Conservation (phyloP, 1,140 invertebrate genomes). For the Aphaenogaster ashmeadi region DNA sequence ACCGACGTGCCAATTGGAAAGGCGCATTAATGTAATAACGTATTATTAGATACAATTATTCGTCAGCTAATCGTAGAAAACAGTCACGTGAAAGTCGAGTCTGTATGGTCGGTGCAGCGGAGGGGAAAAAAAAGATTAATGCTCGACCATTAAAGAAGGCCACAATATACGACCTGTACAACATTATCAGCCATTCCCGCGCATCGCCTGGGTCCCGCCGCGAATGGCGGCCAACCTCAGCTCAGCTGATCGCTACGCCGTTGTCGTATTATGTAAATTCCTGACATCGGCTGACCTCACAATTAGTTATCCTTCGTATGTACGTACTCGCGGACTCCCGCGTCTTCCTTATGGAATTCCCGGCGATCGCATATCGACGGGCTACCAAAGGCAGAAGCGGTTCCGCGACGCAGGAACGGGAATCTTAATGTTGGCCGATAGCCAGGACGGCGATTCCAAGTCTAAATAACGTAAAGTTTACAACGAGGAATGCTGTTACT, state of each 20-base stretch:
- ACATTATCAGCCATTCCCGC: slow-evolving; percentile 72
- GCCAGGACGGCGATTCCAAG: slow-evolving; percentile 3
- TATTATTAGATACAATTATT: slow-evolving; percentile 60
- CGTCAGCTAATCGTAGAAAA: slow-evolving; percentile 40
- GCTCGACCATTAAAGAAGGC: slow-evolving; percentile 68
- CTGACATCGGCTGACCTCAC: slow-evolving; percentile 74
- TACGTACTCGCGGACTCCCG: slow-evolving; percentile 64
- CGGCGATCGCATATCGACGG: slow-evolving; percentile 60
- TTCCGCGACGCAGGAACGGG: slow-evolving; percentile 30
- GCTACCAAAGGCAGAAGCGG: not conserved
- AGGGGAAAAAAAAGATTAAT: slow-evolving; percentile 57
- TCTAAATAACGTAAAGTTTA: slow-evolving; percentile 31
- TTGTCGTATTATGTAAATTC: slow-evolving; percentile 78
- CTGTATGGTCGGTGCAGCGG: not conserved
- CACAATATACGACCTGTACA: slow-evolving; percentile 70
- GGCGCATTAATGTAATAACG: slow-evolving; percentile 49
- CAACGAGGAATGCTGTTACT: not conserved
- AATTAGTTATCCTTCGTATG: slow-evolving; percentile 75
- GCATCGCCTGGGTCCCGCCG: slow-evolving; percentile 24
- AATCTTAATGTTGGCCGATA: slow-evolving; percentile 44
- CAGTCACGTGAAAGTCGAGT: slow-evolving; percentile 51
- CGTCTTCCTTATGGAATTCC: slow-evolving; percentile 69
- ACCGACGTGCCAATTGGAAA: slow-evolving; percentile 52
- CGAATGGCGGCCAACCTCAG: slow-evolving; percentile 24
- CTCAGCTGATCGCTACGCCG: slow-evolving; percentile 70